phyloP scores from a whole-genome alignment of 2,113 vertebrate genomes.

The Pandion haliaetus region DNA sequence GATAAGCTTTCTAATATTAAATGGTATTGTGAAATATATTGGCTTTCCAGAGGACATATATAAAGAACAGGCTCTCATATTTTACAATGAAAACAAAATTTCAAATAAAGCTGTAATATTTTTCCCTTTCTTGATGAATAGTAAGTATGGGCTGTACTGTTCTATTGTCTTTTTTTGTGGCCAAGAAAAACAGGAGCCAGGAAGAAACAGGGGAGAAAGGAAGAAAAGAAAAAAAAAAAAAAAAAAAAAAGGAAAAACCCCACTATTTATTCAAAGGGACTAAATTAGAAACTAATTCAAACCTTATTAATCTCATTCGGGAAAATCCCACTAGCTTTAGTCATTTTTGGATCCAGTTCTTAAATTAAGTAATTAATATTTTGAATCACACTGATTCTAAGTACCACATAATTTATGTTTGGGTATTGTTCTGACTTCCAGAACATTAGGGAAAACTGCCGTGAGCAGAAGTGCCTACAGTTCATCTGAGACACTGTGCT shows the following conservation, averaged over 20 bases:
- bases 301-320: background rate
- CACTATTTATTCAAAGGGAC: background rate
- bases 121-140: background rate
- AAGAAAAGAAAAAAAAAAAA: background rate
- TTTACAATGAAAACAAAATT: background rate
- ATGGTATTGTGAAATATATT: background rate
- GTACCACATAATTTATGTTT: background rate
- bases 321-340: background rate
- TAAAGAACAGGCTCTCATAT: background rate
- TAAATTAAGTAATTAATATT: slow-evolving; percentile 17
- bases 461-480: background rate
- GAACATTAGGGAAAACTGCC: background rate
- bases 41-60: background rate
- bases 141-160: background rate
- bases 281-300: background rate
- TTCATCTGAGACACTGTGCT: background rate
- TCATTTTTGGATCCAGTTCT: background rate
- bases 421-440: background rate
- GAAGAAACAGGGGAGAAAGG: background rate
- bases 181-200: background rate
- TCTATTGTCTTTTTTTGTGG: background rate
- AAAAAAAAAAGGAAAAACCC: rapidly evolving
- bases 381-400: background rate
- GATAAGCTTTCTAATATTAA: background rate
- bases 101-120: background rate